Evolutionary conservation across 1,140 invertebrate species (phyloP), one percentile per base, ranked within the genome.

Genomic region (Dendroctonus ponderosae): DNA sequence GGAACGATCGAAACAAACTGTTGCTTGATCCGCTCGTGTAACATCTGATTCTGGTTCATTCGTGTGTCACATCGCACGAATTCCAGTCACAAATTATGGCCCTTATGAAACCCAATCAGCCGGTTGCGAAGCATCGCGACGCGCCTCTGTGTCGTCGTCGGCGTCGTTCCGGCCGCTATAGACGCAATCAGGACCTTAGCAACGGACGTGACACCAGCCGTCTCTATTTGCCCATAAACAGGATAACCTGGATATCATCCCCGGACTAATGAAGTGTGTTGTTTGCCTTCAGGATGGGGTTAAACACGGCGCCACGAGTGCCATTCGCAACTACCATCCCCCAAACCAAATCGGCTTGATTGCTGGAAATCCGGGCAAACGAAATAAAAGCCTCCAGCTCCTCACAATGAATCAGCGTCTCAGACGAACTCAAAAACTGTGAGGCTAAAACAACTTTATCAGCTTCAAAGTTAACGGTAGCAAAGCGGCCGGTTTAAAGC

Each of bases 181-280:
- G n/a, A 37, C 14, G 49, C 72, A 73, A 73, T 73, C 72, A 73
- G 61, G 66, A 54, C 70, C 50, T 60, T 67, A 67, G 68, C 63
- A 54, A 68, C 68, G 68, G 54, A 73, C 72, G 72, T 73, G 72
- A 73, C 70, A 71, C 62, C 70, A 59, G 42, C 68, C 44, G 63
- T 51, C 46, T 70, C 59, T 75, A 72, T 75, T 75, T 75, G 71
- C 72, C 72, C 66, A 75, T 75, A 75, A 75, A 75, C 74, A 75
- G 72, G 71, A 75, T 75, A 75, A 75, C 74, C 72, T 72, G 68
- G 63, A 70, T 68, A 75, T 75, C 72, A 74, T 75, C 71, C 63
- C 59, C 65, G 61, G 66, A 68, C 74, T 75, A 75, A 75, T 75
- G 74, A 75, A 75, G 72, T 72, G 67, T 68, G 70, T 72, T 75